Evolutionary conservation across 2,888 invertebrate species (phyloP).

Genomic region (Elaeidobius kamerunicus): DNA sequence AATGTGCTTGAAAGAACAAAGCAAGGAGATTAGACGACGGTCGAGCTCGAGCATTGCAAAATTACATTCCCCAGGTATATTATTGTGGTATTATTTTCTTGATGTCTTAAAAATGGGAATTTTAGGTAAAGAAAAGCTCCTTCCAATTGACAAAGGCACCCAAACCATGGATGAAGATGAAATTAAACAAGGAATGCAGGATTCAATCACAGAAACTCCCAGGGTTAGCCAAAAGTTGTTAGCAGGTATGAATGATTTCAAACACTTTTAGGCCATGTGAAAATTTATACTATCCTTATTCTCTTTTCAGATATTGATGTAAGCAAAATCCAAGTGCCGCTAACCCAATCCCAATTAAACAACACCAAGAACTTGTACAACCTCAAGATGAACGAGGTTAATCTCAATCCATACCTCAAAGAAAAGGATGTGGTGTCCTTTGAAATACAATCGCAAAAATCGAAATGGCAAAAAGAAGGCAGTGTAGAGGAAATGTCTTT

Average conservation of each 20-base stretch:
- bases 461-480: slow-evolving; percentile 26
- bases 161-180: slow-evolving; percentile 18
- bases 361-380: slow-evolving; percentile 17
- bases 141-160: slow-evolving; percentile 20
- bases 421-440: slow-evolving; percentile 25
- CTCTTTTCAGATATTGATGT: slow-evolving; percentile 1
- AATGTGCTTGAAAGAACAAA: slow-evolving; percentile 17
- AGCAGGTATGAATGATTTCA: background rate
- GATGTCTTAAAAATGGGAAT: background rate
- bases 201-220: slow-evolving; percentile 30
- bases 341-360: slow-evolving; percentile 3
- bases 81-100: background rate
- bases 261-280: background rate
- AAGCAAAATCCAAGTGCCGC: background rate
- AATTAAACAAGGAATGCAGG: background rate
- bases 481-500: slow-evolving; percentile 40
- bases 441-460: slow-evolving; percentile 1
- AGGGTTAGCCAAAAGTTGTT: slow-evolving; percentile 16
- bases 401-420: slow-evolving; percentile 36
- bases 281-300: background rate
- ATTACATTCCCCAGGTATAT: slow-evolving; percentile 34
- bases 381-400: slow-evolving; percentile 26
- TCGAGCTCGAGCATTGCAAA: slow-evolving; percentile 36
- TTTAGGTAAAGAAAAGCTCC: slow-evolving; percentile 33
- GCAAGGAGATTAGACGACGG: slow-evolving; percentile 19